Evolutionary conservation across 2,797 vertebrate species (phyloP).

Genomic region (Sparidentex hasta): DNA sequence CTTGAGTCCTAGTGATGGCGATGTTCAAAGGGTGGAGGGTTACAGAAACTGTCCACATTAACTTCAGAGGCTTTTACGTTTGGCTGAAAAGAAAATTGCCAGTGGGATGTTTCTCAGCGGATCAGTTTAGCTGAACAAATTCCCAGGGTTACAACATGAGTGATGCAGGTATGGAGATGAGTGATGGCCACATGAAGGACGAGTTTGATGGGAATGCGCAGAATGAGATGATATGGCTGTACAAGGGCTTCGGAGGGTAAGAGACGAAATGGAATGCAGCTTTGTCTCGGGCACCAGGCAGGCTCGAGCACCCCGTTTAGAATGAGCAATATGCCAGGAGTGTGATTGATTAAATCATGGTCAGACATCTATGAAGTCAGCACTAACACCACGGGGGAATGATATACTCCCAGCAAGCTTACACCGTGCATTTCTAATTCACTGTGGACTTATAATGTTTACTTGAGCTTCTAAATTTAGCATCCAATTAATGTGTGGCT

Average conservation of each 20-base stretch:
- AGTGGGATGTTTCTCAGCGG: conserved; percentile 24
- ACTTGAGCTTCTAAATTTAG: conserved; percentile 65
- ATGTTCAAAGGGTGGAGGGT: conserved; percentile 15
- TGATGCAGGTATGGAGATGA: conserved; percentile 60
- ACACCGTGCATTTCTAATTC: conserved; percentile 64
- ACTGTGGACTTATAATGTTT: conserved; percentile 27
- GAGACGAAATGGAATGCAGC: conserved; percentile 38
- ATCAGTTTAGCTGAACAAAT: conserved; percentile 30
- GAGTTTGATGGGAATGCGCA: conserved; percentile 47
- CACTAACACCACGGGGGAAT: conserved; percentile 62
- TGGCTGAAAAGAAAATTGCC: conserved; percentile 30
- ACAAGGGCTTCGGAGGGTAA: conserved; percentile 16
- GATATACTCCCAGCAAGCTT: conserved; percentile 62
- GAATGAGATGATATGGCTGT: conserved; percentile 42
- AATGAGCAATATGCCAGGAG: conserved; percentile 59
- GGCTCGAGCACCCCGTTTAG: conserved; percentile 53
- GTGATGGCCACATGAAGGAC: conserved; percentile 43
- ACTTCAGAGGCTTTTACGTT: conserved; percentile 36
- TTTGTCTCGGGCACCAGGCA: conserved; percentile 49
- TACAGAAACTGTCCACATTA: conserved; percentile 38
- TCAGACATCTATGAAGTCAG: conserved; percentile 79
- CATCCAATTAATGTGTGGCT: conserved; percentile 64
- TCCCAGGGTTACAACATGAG: conserved; percentile 34
- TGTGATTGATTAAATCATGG: conserved; percentile 76
- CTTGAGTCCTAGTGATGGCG: conserved; percentile 47